Base-by-base conservation (phyloP, 2,888 invertebrate genomes). In the Temnothorax ravouxi region DNA sequence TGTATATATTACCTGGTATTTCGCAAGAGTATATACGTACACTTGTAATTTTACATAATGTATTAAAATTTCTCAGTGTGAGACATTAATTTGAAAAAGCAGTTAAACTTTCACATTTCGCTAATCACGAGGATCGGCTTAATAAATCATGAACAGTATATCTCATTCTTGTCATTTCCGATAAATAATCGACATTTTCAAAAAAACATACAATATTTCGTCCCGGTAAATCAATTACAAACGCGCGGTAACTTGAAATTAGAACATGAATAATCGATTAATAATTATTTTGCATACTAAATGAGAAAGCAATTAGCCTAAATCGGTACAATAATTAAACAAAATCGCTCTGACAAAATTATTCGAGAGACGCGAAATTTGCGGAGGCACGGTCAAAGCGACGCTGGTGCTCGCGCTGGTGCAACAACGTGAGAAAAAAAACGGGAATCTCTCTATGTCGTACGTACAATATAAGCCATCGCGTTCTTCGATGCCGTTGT, bases 241-340 rank as follows among this genome's bases (percentile, higher is more conserved):
- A 41, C 11, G n/a, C 13, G 25, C 11, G 3, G 25, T 3, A 21
- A 62, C 15, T 29, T 62, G 34, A 64, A 50, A 66, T 54, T 29
- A 64, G 13, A 21, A 15, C 3, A 8, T 15, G 44, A 66, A 77
- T 38, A 56, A 44, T 25, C 44, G 34, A 69, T 67, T 34, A 76
- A 76, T 76, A 52, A 66, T 66, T 66, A 54, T 13, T 13, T n/a
- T 38, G 38, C 50, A 50, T 74, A n/a, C 15, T 18, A 52, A 61
- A 62, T 25, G 21, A 41, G n/a, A 15, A 66, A 52, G 13, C 50
- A 54, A 66, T 64, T 50, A 75, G n/a, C 52, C n/a, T 41, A 54
- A 56, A 74, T 9, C 44, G 15, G 21, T 11, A 21, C 9, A 25
- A 13, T 41, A 38, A 50, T 41, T 41, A 38, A 52, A 41, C 50